A percentile compares a stretch with the other conserved stretches of the same genome.
Conservation (phyloP, 2,888 invertebrate species). For the Operophtera brumata region DNA sequence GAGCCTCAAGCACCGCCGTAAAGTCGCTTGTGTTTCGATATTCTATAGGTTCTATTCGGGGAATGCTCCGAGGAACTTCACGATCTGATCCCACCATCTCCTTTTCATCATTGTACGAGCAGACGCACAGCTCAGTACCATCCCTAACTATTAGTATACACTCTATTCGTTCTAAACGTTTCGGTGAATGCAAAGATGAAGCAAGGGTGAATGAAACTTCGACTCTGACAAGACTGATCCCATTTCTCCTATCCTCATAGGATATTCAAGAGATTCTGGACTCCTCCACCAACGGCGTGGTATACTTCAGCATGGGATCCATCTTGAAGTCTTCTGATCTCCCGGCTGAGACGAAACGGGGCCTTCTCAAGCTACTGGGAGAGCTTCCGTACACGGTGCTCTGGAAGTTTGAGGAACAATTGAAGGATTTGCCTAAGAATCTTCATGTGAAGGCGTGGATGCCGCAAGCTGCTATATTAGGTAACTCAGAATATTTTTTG, state of each 20-base stretch:
- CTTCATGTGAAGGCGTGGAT: conserved; percentile 72
- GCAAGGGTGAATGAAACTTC: too few relatives aligned
- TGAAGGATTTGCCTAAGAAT: conserved; percentile 60
- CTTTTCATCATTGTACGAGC: too few relatives aligned
- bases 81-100: too few relatives aligned
- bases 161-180: too few relatives aligned
- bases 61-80: too few relatives aligned
- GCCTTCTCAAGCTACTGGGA: conserved; percentile 42
- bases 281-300: conserved; percentile 49
- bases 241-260: conserved; percentile 33
- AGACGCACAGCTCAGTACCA: too few relatives aligned
- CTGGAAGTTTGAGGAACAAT: conserved; percentile 73
- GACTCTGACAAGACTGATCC: too few relatives aligned
- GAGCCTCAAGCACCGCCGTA: too few relatives aligned
- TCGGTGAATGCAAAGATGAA: too few relatives aligned
- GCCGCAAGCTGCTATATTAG: conserved; percentile 76
- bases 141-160: too few relatives aligned
- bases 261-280: conserved; percentile 57
- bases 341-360: conserved; percentile 36
- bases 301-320: conserved; percentile 68
- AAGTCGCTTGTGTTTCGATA: too few relatives aligned
- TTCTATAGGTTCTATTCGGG: too few relatives aligned
- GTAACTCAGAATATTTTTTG: conserved; percentile 53
- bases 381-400: conserved; percentile 61
- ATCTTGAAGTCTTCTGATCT: conserved; percentile 46